Base-by-base conservation (phyloP, 2,797 vertebrate genomes). In the Mus spretus region DNA sequence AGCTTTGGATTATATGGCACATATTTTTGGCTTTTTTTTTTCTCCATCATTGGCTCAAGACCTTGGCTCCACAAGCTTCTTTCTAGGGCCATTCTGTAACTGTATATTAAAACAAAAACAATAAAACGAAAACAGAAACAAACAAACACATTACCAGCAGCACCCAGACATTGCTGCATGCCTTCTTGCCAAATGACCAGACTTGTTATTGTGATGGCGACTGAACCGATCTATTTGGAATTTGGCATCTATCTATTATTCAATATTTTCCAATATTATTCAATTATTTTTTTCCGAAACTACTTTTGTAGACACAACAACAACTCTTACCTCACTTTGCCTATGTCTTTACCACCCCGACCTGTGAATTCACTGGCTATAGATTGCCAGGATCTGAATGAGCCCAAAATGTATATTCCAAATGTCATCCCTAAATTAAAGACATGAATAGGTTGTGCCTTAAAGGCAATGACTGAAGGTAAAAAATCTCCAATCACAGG, bases 131-230 rank as follows among this genome's bases (percentile, higher is more conserved):
- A 70, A 3, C 65, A 67, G 4, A 34, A 67, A 67, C 6, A 34
- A 17, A 34, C 31, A 65, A 65, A 67, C 4, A 31, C 17, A 34
- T n/a, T 15, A 3, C 15, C 5, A 53, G 11, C 53, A 89, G 79
- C 79, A 84, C 34, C 15, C 15, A 72, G 63, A 84, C 44, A 87
- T 92, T 72, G 8, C 55, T 72, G 24, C 24, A 28, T 85, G 44
- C 47, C 22, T 85, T 91, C 50, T 91, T 95, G 75, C n/a, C 89
- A 94, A 83, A 65, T 83, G 37, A 79, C 57, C 70, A 93, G 57
- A 72, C 50, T 90, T 55, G 24, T 96, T 94, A 92, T 91, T 86
- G 87, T 72, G 63, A 91, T 89, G 10, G 93, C 91, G 96, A 53
- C 63, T 84, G 80, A 53, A 80, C 26, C 22, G 47, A 86, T 31